phyloP scores from a whole-genome alignment of 2,113 vertebrate species.

The Hiodon alosoides region DNA sequence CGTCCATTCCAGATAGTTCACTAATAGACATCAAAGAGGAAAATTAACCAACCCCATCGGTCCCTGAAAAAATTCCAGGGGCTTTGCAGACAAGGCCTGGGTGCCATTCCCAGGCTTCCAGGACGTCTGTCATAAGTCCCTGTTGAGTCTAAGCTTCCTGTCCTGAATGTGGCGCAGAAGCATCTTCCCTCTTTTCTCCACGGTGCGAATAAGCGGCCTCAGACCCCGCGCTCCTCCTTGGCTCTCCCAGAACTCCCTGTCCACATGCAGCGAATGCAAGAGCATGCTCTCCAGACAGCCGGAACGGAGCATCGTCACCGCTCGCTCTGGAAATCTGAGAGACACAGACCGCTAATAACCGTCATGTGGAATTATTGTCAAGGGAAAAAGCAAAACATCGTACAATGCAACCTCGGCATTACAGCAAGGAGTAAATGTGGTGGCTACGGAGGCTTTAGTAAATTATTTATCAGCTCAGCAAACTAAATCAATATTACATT shows the following conservation, averaged over 20 bases:
- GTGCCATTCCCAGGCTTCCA: too few relatives aligned
- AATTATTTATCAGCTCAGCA: not conserved
- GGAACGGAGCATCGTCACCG: conserved; percentile 64
- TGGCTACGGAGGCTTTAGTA: not conserved
- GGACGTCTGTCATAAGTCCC: conserved; percentile 47
- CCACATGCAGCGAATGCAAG: conserved; percentile 67
- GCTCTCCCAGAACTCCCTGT: conserved; percentile 78
- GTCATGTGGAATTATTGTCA: too few relatives aligned
- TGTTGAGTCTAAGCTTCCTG: conserved; percentile 53
- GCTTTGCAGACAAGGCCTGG: not conserved
- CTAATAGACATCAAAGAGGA: too few relatives aligned
- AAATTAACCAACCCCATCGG: not conserved
- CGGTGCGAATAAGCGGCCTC: conserved; percentile 52
- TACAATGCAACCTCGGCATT: too few relatives aligned
- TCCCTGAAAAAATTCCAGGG: not conserved
- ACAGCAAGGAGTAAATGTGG: too few relatives aligned
- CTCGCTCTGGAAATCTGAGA: conserved; percentile 73
- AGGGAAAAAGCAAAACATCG: not conserved
- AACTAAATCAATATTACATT: not conserved
- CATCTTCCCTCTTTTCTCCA: conserved; percentile 63
- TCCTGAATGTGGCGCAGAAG: conserved; percentile 70
- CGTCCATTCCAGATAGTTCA: too few relatives aligned
- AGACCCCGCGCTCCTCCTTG: conserved; percentile 63
- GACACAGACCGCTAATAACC: conserved; percentile 8
- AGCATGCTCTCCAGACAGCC: conserved; percentile 74